Conservation (phyloP, 2,113 vertebrate genomes). For the Hemibagrus wyckioides region DNA sequence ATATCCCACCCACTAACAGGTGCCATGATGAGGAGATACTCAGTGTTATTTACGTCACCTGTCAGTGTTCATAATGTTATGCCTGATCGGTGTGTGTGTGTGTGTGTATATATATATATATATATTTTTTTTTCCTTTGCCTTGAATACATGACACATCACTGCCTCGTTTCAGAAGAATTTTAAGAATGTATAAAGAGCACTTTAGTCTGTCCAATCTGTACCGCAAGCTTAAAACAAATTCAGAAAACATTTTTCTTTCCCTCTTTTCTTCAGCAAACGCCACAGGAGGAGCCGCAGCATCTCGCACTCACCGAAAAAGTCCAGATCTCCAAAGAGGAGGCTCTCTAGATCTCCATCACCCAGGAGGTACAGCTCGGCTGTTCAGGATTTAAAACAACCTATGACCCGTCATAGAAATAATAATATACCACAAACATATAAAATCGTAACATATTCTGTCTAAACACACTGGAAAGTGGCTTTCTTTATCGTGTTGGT, state of each 20-base stretch:
- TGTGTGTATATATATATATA: too few species aligned
- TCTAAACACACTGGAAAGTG: neutral
- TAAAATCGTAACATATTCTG: neutral
- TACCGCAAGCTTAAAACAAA: neutral
- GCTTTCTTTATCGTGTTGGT: neutral
- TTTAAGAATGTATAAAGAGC: neutral
- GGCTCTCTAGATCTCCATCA: constrained; percentile 84
- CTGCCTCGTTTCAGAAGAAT: neutral
- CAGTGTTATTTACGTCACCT: too few species aligned
- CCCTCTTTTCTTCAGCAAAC: constrained; percentile 64
- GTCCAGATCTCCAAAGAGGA: constrained; percentile 86
- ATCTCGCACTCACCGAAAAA: constrained; percentile 84
- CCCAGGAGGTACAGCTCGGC: constrained; percentile 79
- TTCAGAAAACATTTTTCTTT: neutral
- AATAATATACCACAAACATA: neutral
- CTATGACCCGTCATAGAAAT: neutral
- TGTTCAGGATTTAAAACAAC: neutral
- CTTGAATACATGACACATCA: neutral
- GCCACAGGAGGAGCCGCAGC: constrained; percentile 83
- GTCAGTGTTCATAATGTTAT: too few species aligned
- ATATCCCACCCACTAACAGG: too few species aligned
- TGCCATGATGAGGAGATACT: too few species aligned
- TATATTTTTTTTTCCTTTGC: neutral
- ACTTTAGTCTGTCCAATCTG: neutral
- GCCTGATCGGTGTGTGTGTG: too few species aligned